Conservation (phyloP, 2,888 invertebrate species). For the Aporophyla lueneburgensis region DNA sequence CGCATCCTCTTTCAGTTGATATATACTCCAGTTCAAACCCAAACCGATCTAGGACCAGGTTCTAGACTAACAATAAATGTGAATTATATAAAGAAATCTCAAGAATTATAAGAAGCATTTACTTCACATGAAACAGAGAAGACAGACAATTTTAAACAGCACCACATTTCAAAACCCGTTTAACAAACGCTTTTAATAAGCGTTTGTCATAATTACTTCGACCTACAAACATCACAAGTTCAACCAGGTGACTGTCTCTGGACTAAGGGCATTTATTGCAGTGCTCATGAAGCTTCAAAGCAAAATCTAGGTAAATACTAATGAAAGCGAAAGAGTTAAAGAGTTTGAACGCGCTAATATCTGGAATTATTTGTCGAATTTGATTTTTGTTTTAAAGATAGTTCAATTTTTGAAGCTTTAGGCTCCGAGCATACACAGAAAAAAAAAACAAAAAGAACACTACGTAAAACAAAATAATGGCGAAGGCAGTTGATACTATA, state of each 20-base stretch:
- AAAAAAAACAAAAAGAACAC: no score
- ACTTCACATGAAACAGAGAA: neutral
- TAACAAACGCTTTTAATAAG: neutral
- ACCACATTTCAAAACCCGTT: neutral
- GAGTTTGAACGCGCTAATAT: no score
- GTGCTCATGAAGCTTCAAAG: conserved; percentile 9
- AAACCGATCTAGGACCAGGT: neutral
- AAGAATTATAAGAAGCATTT: neutral
- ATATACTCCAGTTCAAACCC: no score
- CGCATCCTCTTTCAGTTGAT: no score
- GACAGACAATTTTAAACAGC: neutral
- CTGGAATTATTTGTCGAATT: no score
- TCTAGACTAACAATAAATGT: neutral
- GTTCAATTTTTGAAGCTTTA: no score
- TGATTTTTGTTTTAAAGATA: no score
- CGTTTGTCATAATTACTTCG: conserved; percentile 15
- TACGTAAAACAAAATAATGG: no score
- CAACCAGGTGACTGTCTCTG: conserved; percentile 10
- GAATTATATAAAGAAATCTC: neutral
- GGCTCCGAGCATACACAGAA: no score
- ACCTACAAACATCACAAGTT: conserved; percentile 18
- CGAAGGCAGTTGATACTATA: no score
- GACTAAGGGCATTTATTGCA: conserved; percentile 1
- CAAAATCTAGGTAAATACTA: neutral
- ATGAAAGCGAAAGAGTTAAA: no score